Conservation (phyloP, 2,113 vertebrate species). For the Calcarius ornatus region DNA sequence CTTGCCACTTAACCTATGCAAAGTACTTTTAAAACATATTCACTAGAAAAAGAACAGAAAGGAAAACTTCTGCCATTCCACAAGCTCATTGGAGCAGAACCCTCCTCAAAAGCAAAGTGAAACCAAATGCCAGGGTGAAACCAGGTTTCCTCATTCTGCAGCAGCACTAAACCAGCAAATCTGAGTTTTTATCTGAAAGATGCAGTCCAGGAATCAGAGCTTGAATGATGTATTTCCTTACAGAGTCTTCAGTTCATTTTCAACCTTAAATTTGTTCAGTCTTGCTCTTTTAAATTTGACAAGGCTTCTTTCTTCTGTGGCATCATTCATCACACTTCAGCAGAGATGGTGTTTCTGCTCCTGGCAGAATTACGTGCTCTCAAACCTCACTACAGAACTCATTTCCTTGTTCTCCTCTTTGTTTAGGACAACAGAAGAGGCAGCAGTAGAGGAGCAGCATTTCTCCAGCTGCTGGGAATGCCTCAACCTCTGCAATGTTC, state of each 20-base stretch:
- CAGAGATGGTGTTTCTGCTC: neutral
- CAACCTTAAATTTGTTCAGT: neutral
- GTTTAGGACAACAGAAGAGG: neutral
- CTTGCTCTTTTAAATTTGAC: neutral
- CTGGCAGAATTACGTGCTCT: neutral
- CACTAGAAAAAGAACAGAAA: neutral
- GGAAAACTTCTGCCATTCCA: neutral
- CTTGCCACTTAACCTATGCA: neutral
- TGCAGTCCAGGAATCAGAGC: neutral
- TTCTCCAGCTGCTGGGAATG: neutral
- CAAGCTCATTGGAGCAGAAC: neutral
- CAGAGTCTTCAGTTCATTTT: neutral
- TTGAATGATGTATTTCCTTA: neutral
- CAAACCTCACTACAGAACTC: fast-evolving
- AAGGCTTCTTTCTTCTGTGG: neutral
- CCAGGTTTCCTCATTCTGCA: neutral
- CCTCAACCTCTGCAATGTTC: neutral
- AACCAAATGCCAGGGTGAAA: neutral
- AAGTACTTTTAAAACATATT: neutral
- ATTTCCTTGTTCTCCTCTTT: neutral
- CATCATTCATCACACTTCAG: neutral
- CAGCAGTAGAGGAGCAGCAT: neutral
- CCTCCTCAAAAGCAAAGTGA: neutral
- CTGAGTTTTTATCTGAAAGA: neutral
- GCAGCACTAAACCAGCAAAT: neutral